These are phyloP conservation scores for Acanthosepion lycidas DNA, from an alignment of 2,888 invertebrate species.

Conservation along the genomic window DNA sequence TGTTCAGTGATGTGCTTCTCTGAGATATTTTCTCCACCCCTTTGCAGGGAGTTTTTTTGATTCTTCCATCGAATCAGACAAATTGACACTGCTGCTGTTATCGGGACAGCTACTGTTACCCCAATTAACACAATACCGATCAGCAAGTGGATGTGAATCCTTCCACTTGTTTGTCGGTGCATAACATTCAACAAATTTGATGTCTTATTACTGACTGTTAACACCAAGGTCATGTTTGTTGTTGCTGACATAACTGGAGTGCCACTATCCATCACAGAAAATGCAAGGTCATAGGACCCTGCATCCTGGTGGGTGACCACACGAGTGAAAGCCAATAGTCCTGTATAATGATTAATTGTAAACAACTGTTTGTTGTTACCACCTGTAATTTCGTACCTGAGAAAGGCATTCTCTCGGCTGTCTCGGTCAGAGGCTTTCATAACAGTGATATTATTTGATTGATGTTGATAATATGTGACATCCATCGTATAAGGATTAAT, in stretches of 20 bases:
- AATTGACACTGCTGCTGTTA: neutral
- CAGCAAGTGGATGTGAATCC: neutral
- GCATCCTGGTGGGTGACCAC: neutral
- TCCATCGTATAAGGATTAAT: neutral
- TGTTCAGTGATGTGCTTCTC: conserved; percentile 21
- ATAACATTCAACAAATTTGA: neutral
- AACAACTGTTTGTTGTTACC: neutral
- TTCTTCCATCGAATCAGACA: neutral
- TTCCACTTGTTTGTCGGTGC: neutral
- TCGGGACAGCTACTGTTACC: neutral
- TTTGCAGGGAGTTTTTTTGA: neutral
- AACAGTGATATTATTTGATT: neutral
- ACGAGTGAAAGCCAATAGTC: neutral
- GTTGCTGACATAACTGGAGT: neutral
- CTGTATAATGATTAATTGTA: neutral
- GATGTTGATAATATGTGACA: conserved; percentile 3
- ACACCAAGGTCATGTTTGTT: neutral
- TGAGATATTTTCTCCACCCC: conserved; percentile 6
- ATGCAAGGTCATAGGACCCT: neutral
- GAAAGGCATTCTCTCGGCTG: conserved; percentile 6
- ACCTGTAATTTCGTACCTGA: neutral
- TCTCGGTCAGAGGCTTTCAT: neutral
- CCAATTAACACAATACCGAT: neutral
- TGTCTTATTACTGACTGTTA: neutral
- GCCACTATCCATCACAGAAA: neutral